Base-by-base conservation (phyloP, 1,140 invertebrate genomes). In the Branchinecta lynchi region DNA sequence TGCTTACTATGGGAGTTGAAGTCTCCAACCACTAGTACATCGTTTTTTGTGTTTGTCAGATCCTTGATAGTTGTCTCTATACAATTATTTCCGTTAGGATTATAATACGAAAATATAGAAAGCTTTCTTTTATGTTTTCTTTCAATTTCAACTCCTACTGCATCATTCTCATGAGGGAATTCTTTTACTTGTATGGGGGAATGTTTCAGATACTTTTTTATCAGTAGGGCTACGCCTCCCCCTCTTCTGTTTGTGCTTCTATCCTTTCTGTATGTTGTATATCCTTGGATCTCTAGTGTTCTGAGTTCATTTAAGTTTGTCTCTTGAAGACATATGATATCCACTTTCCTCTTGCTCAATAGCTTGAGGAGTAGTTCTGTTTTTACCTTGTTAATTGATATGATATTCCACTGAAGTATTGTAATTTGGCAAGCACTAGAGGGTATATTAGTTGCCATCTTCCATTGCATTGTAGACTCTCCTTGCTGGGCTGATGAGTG, bases 251-350 rank as follows among this genome's bases (percentile, higher is more conserved):
- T 15, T 15, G 6, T 15, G 51, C 17, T 60, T 20, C 51, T 60
- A 60, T 60, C 51, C 17, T 60, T 60, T 20, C 51, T 60, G 51
- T 60, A 60, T 60, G 17, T 60, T 60, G 12, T 60, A 60, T 60
- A 60, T 20, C 51, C 51, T 60, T 60, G 51, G 3, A 60, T 60
- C 17, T 60, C 51, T 20, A 60, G 17, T 60, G 12, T 6, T 60
- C 17, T 60, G 51, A 20, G 12, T 60, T 60, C 51, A 60, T 60
- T 60, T 60, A 20, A 20, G 6, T 60, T 60, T 60, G 51, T 60
- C 17, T 60, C 51, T 60, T 60, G 51, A 3, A 60, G 51, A 20
- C 51, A 60, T 12, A 60, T 60, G 12, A 60, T 60, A 60, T 60
- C 51, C 51, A 60, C 51, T 20, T 20, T 60, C 17, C 2, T 15